These are phyloP conservation scores for Atta colombica DNA, from an alignment of 1,140 invertebrate species.

Conservation along the genomic window DNA sequence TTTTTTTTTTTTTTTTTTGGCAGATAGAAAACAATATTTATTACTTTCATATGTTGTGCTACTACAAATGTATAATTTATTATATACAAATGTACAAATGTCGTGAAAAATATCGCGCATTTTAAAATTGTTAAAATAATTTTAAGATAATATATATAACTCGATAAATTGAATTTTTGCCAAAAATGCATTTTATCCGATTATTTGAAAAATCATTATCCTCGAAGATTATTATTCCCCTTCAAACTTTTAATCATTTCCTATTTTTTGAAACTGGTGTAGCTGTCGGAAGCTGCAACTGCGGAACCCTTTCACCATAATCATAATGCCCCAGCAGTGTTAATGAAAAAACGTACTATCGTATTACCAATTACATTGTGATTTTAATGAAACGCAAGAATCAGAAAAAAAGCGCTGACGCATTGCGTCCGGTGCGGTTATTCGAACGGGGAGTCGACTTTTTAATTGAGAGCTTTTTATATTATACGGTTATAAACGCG, in stretches of 20 bases:
- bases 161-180: conserved; percentile 3
- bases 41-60: not conserved
- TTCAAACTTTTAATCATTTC: conserved; percentile 48
- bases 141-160: not conserved
- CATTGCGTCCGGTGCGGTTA: conserved; percentile 68
- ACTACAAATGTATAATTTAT: not conserved
- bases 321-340: conserved; percentile 70
- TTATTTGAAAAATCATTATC: conserved; percentile 51
- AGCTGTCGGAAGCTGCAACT: conserved; percentile 42
- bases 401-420: conserved; percentile 64
- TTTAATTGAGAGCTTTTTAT: conserved; percentile 75
- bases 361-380: conserved; percentile 73
- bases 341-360: conserved; percentile 75
- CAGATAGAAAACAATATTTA: not conserved
- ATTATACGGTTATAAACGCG: conserved; percentile 68
- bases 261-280: conserved; percentile 45
- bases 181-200: conserved; percentile 44
- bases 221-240: conserved; percentile 11
- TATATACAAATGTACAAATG: not conserved
- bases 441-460: conserved; percentile 67
- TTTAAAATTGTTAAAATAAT: conserved; percentile 24
- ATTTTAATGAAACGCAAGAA: conserved; percentile 55
- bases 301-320: conserved; percentile 71
- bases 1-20: conserved; percentile 13
- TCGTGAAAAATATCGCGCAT: not conserved